These are phyloP conservation scores for Drosophila lini DNA, from an alignment of 1,140 invertebrate genomes.

Conservation along the genomic window DNA sequence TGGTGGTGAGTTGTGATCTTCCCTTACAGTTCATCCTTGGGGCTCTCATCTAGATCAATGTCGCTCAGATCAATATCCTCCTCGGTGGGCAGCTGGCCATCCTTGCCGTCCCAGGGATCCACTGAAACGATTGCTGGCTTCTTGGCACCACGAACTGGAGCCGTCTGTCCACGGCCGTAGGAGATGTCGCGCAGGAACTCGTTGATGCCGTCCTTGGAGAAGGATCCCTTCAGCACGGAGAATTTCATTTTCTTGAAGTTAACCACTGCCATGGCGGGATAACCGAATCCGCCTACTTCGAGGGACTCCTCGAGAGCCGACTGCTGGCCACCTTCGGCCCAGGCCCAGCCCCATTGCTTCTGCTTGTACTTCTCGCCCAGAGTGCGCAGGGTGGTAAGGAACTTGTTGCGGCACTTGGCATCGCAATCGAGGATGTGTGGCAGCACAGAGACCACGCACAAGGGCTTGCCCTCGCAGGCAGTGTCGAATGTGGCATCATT, in stretches of 20 bases:
- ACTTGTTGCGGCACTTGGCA: slow-evolving; percentile 95
- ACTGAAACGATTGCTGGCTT: slow-evolving; percentile 91
- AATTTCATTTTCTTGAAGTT: slow-evolving; percentile 99
- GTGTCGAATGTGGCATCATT: slow-evolving; percentile 88
- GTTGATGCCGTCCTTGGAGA: slow-evolving; percentile 96
- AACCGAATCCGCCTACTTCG: slow-evolving; percentile 96
- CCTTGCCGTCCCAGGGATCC: slow-evolving; percentile 98
- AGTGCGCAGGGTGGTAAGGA: slow-evolving; percentile 90
- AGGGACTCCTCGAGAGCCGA: slow-evolving; percentile 93
- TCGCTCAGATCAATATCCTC: slow-evolving; percentile 98
- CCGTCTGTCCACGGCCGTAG: slow-evolving; percentile 96
- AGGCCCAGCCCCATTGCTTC: slow-evolving; percentile 99
- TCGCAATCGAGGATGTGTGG: slow-evolving; percentile 99
- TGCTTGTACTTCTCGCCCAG: slow-evolving; percentile 97
- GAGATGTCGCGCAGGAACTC: slow-evolving; percentile 98
- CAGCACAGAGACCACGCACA: slow-evolving; percentile 97
- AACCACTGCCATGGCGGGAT: slow-evolving; percentile 97
- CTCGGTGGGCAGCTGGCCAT: slow-evolving; percentile 94
- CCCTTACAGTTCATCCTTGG: slow-evolving; percentile 92
- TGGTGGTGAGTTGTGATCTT: slow-evolving; percentile 3
- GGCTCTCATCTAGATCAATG: slow-evolving; percentile 92
- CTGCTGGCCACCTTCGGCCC: slow-evolving; percentile 96
- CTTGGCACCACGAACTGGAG: slow-evolving; percentile 93
- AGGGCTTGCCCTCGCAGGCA: slow-evolving; percentile 92
- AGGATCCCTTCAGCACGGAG: slow-evolving; percentile 96